Evolutionary conservation across 2,797 vertebrate genomes (phyloP).

Genomic region (Melopsittacus undulatus): DNA sequence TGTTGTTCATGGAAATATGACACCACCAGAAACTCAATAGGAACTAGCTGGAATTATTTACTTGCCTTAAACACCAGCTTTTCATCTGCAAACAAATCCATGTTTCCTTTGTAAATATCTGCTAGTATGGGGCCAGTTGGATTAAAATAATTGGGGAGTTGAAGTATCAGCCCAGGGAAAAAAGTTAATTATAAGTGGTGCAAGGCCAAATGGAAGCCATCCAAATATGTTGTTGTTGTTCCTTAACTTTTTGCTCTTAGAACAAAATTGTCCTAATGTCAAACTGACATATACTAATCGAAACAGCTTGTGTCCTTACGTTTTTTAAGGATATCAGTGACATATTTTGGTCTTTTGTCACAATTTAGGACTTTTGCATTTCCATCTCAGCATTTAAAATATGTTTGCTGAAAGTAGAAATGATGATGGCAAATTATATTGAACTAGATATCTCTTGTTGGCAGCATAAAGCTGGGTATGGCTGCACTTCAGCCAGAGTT

Average conservation of each 20-base stretch:
- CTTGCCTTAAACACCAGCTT: background rate
- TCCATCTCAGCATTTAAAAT: background rate
- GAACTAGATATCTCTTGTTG: background rate
- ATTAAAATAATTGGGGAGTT: background rate
- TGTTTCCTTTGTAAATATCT: background rate
- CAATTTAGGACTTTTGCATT: background rate
- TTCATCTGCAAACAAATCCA: background rate
- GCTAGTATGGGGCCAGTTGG: background rate
- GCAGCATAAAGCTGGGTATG: background rate
- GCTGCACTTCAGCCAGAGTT: background rate
- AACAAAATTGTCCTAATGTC: background rate
- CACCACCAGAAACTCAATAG: constrained; percentile 10
- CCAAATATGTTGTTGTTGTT: background rate
- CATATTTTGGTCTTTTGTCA: background rate
- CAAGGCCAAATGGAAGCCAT: background rate
- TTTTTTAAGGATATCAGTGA: background rate
- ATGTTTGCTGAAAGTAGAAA: background rate
- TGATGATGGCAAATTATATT: background rate
- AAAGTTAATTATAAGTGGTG: background rate
- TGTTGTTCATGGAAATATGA: constrained; percentile 46
- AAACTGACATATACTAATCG: background rate
- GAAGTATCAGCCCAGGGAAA: background rate
- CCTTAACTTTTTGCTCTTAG: background rate
- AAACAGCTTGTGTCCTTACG: background rate
- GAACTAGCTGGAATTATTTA: constrained; percentile 24